Conservation (phyloP, 2,888 invertebrate genomes). For the Furcula furcula region DNA sequence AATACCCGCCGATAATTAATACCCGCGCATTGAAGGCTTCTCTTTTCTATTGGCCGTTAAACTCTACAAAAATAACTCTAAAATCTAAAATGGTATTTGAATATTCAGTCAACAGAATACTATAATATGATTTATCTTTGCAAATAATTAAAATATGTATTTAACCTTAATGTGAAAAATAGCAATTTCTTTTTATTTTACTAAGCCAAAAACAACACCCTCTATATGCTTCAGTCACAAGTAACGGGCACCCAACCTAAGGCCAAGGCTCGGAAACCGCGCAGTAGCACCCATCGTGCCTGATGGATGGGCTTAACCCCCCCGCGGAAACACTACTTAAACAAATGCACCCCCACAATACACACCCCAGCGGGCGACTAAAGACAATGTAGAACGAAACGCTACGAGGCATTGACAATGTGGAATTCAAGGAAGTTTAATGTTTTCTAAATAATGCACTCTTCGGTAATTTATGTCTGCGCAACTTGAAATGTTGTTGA, state of each 20-base stretch:
- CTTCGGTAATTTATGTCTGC: constrained; percentile 48
- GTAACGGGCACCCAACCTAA: constrained; percentile 14
- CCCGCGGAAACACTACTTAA: constrained; percentile 45
- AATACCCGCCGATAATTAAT: no score
- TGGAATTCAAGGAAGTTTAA: constrained; percentile 45
- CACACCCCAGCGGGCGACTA: constrained; percentile 45
- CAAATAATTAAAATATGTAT: no score
- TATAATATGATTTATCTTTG: no score
- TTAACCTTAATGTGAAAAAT: no score
- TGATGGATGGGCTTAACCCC: constrained; percentile 48
- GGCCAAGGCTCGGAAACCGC: constrained; percentile 44
- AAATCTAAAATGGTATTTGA: no score
- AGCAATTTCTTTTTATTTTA: no score
- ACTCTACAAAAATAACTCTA: no score
- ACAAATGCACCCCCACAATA: constrained; percentile 33
- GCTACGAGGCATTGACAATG: constrained; percentile 32
- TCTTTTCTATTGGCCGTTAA: no score
- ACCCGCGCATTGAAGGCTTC: no score
- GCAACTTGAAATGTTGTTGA: constrained; percentile 25
- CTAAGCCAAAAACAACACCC: constrained; percentile 5
- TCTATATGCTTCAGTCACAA: constrained; percentile 6
- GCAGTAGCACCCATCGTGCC: constrained; percentile 64
- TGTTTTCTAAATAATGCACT: constrained; percentile 39
- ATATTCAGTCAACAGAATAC: no score
- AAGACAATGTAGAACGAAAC: constrained; percentile 52